phyloP scores from a whole-genome alignment of 30 jellyfish, hydroid and myxozoan genomes.

The Chrysaora quinquecirrha region DNA sequence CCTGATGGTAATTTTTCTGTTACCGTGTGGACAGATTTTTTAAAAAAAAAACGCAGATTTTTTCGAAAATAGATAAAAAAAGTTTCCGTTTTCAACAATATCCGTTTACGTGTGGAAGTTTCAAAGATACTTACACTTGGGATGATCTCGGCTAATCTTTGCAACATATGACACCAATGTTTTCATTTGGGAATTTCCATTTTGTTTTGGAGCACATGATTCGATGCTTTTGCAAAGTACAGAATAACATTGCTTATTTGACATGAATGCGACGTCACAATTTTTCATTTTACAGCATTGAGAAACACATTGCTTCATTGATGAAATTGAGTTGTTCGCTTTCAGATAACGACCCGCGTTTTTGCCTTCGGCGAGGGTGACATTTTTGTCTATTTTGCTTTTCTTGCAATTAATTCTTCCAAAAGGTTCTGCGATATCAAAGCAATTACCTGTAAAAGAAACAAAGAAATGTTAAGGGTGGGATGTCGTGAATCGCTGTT shows the following conservation, averaged over 20 bases:
- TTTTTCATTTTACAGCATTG: slow-evolving; percentile 88
- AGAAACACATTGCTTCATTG: slow-evolving; percentile 82
- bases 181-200: slow-evolving; percentile 34
- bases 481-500: no score
- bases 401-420: slow-evolving; percentile 74
- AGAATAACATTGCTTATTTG: slow-evolving; percentile 80
- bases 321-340: slow-evolving; percentile 70
- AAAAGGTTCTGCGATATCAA: slow-evolving; percentile 64
- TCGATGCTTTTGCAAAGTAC: slow-evolving; percentile 80
- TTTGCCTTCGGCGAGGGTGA: slow-evolving; percentile 83
- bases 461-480: no score
- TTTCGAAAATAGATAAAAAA: no score
- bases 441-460: slow-evolving; percentile 22
- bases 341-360: slow-evolving; percentile 82
- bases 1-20: no score
- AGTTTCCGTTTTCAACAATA: no score
- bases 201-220: slow-evolving; percentile 89
- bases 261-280: slow-evolving; percentile 93
- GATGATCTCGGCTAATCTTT: slow-evolving; percentile 44
- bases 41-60: no score
- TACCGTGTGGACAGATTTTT: no score
- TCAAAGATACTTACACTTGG: slow-evolving; percentile 39
- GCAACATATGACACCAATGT: slow-evolving; percentile 89
- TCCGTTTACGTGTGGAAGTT: no score
- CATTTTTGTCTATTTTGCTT: slow-evolving; percentile 87